These are phyloP conservation scores for Naso thynnoides DNA, from an alignment of 2,797 vertebrate genomes.

Conservation along the genomic window DNA sequence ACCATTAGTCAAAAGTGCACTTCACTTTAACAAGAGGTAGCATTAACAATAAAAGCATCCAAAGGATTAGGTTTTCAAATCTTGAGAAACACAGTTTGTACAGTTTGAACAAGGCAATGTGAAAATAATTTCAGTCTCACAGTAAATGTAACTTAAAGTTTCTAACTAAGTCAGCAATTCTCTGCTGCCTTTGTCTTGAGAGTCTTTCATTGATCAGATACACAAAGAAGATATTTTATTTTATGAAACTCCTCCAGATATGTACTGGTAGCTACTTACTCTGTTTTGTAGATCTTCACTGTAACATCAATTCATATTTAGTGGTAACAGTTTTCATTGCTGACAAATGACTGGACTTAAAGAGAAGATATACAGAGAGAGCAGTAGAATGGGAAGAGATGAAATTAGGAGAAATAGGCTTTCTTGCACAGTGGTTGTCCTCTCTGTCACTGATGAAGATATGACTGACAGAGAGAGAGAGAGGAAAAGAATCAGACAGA, in stretches of 20 bases:
- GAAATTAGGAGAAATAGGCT: conserved; percentile 9
- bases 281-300: neutral
- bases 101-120: neutral
- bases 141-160: neutral
- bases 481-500: conserved; percentile 29
- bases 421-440: neutral
- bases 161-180: neutral
- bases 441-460: conserved; percentile 29
- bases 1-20: neutral
- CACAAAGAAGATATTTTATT: neutral
- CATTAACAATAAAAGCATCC: neutral
- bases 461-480: conserved; percentile 40
- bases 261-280: neutral
- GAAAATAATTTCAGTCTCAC: neutral
- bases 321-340: neutral
- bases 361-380: neutral
- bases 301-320: conserved; percentile 1
- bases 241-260: neutral
- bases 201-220: neutral
- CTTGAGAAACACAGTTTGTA: neutral
- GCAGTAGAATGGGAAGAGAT: neutral
- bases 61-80: neutral
- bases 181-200: neutral
- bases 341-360: conserved; percentile 5
- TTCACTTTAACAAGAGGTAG: neutral